These are phyloP conservation scores for Spatula clypeata DNA, from an alignment of 2,797 vertebrate species.

Conservation along the genomic window DNA sequence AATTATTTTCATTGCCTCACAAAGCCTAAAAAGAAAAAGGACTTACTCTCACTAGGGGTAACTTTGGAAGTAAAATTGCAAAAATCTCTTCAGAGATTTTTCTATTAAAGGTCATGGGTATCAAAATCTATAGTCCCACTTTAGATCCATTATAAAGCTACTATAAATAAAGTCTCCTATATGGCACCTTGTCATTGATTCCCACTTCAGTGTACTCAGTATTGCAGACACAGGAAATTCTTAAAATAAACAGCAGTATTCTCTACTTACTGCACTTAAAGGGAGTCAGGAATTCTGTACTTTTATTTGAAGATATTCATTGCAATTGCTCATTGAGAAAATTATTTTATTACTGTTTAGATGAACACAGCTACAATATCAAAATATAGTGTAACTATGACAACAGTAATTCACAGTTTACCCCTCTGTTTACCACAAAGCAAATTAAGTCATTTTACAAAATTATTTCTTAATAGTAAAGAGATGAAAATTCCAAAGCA, in stretches of 20 bases:
- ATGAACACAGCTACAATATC: neutral
- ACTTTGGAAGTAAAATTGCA: neutral
- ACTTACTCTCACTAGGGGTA: neutral
- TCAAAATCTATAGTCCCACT: neutral
- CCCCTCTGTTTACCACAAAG: neutral
- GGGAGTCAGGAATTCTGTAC: neutral
- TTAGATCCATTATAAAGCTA: conserved; percentile 33
- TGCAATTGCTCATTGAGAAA: neutral
- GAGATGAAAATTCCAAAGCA: neutral
- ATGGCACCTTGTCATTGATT: conserved; percentile 47
- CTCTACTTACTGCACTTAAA: conserved; percentile 1
- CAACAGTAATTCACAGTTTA: neutral
- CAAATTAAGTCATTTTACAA: neutral
- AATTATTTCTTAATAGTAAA: conserved; percentile 1
- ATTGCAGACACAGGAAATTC: conserved; percentile 42
- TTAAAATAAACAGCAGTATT: conserved; percentile 55
- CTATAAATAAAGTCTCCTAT: conserved; percentile 63
- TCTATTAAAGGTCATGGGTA: conserved; percentile 49
- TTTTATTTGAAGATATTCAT: neutral
- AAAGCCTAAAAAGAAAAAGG: neutral
- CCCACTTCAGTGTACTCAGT: conserved; percentile 31
- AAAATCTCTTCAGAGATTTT: neutral
- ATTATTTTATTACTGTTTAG: conserved; percentile 8
- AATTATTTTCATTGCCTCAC: conserved; percentile 2
- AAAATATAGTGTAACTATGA: conserved; percentile 14